Evolutionary conservation across 2,797 vertebrate species (phyloP).

Genomic region (Sphenodon punctatus): DNA sequence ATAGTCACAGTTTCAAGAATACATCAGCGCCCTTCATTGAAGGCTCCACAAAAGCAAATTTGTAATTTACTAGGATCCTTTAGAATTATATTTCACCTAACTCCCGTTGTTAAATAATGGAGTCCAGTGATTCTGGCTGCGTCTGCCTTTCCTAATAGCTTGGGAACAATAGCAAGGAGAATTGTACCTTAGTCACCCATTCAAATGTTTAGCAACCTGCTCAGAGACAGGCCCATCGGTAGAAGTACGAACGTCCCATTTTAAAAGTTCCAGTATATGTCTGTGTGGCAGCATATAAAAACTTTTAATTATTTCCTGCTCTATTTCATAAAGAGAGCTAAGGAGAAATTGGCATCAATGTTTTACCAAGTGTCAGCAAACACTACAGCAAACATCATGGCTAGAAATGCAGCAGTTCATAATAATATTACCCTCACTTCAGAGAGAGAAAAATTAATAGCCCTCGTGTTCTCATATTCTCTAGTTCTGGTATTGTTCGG

Average conservation of each 20-base stretch:
- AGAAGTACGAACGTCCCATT: neutral
- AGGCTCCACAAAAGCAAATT: slow-evolving; percentile 36
- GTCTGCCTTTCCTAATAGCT: slow-evolving; percentile 14
- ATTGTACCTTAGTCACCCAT: slow-evolving; percentile 34
- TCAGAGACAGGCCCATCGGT: neutral
- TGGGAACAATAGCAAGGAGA: slow-evolving; percentile 3
- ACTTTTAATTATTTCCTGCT: slow-evolving; percentile 25
- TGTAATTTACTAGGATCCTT: slow-evolving; percentile 48
- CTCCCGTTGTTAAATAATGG: slow-evolving; percentile 27
- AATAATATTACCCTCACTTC: neutral
- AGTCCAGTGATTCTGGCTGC: slow-evolving; percentile 26
- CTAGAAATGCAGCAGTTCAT: neutral
- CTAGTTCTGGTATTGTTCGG: neutral
- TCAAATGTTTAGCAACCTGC: slow-evolving; percentile 10
- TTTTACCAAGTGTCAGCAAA: slow-evolving; percentile 9
- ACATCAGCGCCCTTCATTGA: slow-evolving; percentile 39
- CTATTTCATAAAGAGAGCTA: slow-evolving; percentile 8
- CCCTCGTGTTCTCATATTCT: accelerated
- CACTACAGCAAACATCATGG: neutral
- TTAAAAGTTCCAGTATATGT: slow-evolving; percentile 14
- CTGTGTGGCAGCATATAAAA: neutral
- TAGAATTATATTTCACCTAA: slow-evolving; percentile 47
- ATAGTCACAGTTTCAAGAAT: slow-evolving; percentile 37
- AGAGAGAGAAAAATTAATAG: neutral
- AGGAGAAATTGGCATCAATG: slow-evolving; percentile 14